Evolutionary conservation across 1,140 invertebrate genomes (phyloP), one percentile per base, ranked within the genome.

Genomic region (Temnothorax nylanderi): DNA sequence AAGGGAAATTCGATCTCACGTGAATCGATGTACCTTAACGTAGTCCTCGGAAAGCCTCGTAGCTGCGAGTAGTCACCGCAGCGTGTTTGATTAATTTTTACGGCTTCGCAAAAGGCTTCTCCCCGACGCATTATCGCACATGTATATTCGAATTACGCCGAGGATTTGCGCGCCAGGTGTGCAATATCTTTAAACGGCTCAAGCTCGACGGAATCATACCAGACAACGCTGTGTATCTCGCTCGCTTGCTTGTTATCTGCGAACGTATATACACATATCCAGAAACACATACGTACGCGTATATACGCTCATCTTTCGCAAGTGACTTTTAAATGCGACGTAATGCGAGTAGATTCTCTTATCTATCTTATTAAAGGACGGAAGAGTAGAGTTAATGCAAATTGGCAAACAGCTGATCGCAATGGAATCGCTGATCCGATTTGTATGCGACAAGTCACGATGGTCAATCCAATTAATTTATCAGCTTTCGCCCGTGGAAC

Each of bases 401-500:
- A 93, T 91, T 87, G 89, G 85, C 90, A 49, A 89, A 90, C 77
- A 93, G 94, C 93, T 92, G 94, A 95, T 95, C 94, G 93, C 51
- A 62, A 89, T 93, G 93, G 89, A 94, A 94, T 94, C 92, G 92
- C 90, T 94, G 94, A 95, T 95, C 94, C 94, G 93, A 95, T 95
- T 95, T 95, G 94, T 94, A 92, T 87, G 91, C 78, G 92, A 91
- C 94, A 94, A 94, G 94, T 93, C 93, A 92, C 92, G 92, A 90
- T 90, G 85, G 92, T 82, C 92, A 94, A 95, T 95, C 95, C 94
- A 95, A 95, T 95, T 95, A 95, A 94, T 95, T 95, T 94, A 95
- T 95, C 95, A 94, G 94, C 94, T 95, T 94, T 94, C 89, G 89
- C 90, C 90, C 11, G 13, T 13, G 89, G 41, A 47, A 49, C 88